Percentiles rank a stretch among this genome's conserved stretches.
Evolutionary conservation across 2,113 vertebrate species (phyloP).

Genomic region (Arenaria interpres): DNA sequence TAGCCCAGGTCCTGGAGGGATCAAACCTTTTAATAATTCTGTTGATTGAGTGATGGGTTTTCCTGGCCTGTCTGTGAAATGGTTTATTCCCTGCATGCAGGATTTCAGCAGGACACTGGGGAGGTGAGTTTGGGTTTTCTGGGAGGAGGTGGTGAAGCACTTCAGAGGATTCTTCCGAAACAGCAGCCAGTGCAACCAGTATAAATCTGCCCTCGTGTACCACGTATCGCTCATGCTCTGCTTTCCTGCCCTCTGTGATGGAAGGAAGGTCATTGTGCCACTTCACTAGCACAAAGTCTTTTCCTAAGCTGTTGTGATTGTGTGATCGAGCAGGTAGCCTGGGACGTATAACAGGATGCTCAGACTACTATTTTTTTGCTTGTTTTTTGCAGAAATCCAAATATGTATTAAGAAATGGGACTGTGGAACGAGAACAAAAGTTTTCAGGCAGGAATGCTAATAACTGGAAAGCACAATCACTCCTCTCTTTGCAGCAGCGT

Average conservation of each 20-base stretch:
- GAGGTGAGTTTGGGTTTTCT: not conserved
- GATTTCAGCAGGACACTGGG: not conserved
- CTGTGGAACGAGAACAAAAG: not conserved
- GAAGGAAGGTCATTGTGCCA: not conserved
- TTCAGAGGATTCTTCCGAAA: not conserved
- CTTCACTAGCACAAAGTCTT: not conserved
- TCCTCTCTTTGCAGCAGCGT: not conserved
- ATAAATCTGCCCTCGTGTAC: not conserved
- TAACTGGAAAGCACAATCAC: not conserved
- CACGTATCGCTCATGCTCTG: not conserved
- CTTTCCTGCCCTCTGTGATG: not conserved
- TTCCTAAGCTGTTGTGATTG: not conserved
- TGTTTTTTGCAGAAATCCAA: not conserved
- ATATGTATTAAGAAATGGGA: not conserved
- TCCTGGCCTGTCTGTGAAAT: rapidly evolving
- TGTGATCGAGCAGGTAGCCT: not conserved
- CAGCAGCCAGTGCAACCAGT: rapidly evolving
- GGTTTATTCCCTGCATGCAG: not conserved
- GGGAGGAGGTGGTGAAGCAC: not conserved
- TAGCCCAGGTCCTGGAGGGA: not conserved
- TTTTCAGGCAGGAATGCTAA: not conserved
- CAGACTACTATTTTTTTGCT: not conserved
- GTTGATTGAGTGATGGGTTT: not conserved
- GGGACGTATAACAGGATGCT: not conserved
- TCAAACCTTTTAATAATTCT: not conserved